Evolutionary conservation across 2,797 vertebrate species (phyloP), one percentile per base, ranked within the genome.

Genomic region (Cossypha heuglini): DNA sequence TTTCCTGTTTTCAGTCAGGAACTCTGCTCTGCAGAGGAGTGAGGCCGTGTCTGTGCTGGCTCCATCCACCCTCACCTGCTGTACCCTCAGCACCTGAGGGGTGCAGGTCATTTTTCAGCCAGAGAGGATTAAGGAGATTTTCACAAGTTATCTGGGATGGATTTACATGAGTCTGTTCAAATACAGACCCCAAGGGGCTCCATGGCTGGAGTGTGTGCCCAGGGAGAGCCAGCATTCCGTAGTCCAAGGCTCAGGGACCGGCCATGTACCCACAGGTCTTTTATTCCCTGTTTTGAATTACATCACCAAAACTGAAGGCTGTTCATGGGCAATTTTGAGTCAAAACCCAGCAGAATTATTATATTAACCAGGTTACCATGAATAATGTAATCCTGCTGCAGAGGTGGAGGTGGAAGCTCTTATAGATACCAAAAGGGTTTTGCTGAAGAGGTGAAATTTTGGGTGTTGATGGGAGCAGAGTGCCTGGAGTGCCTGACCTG

Each of bases 401-500:
- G 85, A 82, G 49, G 75, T 76, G 77, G 89, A 69, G 35, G 48
- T 52, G 57, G 59, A 19, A 55, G 19, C 46, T 52, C 20, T 20
- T 38, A 48, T 11, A 59, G 55, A 49, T 43, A 45, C 19, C 42
- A 25, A 31, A 67, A 46, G 5, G 28, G 16, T 57, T 80, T 92
- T 85, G 69, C 57, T 58, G 37, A 40, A 86, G 68, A 62, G 35
- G 35, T 1, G 3, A 9, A 88, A 80, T 40, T 80, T n/a, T 62
- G 62, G 64, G 24, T 68, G 33, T 2, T 25, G 38, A 19, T 74
- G 61, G 45, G 45, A 89, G 21, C 24, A 6, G 72, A 59, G 45
- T 11, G 19, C 24, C 13, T 3, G 0, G 35, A 55, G 10, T 42
- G 6, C 43, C 46, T 4, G 2, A 61, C 16, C 37, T 0, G 0